A percentile compares a stretch with the other conserved stretches of the same genome.
These are phyloP conservation scores for Melanerpes aurifrons DNA, from an alignment of 2,113 vertebrate genomes.

Conservation along the genomic window DNA sequence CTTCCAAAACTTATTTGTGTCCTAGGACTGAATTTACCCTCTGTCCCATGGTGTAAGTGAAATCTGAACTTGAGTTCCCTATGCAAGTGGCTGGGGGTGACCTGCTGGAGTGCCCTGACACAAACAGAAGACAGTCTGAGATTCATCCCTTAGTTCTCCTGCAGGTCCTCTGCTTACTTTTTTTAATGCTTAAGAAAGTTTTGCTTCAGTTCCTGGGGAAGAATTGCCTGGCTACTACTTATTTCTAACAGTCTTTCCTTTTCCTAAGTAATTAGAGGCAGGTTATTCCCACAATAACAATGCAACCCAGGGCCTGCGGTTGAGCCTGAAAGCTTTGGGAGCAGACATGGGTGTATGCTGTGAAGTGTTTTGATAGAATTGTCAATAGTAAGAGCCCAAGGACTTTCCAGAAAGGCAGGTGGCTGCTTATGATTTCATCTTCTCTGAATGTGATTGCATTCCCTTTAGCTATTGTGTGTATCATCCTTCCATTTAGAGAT, in stretches of 20 bases:
- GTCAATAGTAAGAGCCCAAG: neutral
- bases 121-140: neutral
- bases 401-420: conserved; percentile 52
- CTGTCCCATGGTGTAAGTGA: neutral
- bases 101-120: neutral
- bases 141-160: neutral
- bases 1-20: neutral
- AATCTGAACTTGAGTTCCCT: neutral
- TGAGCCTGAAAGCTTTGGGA: neutral
- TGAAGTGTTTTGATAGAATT: conserved; percentile 7
- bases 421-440: conserved; percentile 49
- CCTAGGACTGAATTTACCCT: neutral
- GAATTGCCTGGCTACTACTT: neutral
- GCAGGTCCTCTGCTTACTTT: neutral
- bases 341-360: neutral
- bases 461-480: conserved; percentile 45
- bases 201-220: neutral
- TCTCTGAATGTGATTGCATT: conserved; percentile 29
- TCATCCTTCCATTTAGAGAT: conserved; percentile 39
- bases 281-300: neutral
- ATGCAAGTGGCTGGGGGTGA: neutral
- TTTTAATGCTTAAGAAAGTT: neutral
- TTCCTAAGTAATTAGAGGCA: neutral
- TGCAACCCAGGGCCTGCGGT: neutral
- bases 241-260: neutral